Conservation (phyloP, 1,140 invertebrate genomes). For the Melitaea cinxia region DNA sequence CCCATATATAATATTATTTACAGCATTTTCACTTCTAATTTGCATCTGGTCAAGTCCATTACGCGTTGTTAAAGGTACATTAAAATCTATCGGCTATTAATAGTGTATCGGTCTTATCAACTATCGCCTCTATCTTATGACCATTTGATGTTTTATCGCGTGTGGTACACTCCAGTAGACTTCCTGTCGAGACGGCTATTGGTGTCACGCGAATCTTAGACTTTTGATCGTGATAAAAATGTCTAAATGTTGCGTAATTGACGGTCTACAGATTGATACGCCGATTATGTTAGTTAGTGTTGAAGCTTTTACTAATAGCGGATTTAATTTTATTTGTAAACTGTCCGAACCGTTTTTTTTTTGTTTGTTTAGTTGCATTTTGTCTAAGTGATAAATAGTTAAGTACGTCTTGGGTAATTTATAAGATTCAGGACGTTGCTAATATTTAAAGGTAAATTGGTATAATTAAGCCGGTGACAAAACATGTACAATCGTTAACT, state of each 20-base stretch:
- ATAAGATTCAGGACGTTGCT: neutral
- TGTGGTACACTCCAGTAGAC: slow-evolving; percentile 9
- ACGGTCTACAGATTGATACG: slow-evolving; percentile 11
- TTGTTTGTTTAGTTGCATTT: neutral
- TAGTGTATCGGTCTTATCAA: slow-evolving; percentile 12
- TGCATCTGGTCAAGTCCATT: slow-evolving; percentile 29
- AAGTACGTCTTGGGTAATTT: neutral
- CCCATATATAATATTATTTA: slow-evolving; percentile 30
- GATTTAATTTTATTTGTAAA: neutral
- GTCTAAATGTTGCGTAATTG: slow-evolving; percentile 15
- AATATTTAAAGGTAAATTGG: neutral
- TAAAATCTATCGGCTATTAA: slow-evolving; percentile 26
- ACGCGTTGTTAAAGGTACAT: slow-evolving; percentile 9
- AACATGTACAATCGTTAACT: slow-evolving; percentile 16
- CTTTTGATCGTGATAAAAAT: slow-evolving; percentile 15
- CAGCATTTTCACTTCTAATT: slow-evolving; percentile 30
- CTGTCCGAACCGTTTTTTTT: neutral
- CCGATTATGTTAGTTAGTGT: slow-evolving; percentile 6
- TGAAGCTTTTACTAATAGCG: neutral
- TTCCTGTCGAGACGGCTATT: neutral
- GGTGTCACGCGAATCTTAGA: slow-evolving; percentile 13
- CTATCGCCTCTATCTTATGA: slow-evolving; percentile 12
- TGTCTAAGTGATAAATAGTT: neutral
- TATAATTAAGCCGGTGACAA: slow-evolving; percentile 4
- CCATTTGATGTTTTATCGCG: slow-evolving; percentile 8